Conservation (phyloP, 2,797 vertebrate species). For the Hippocampus kuda region DNA sequence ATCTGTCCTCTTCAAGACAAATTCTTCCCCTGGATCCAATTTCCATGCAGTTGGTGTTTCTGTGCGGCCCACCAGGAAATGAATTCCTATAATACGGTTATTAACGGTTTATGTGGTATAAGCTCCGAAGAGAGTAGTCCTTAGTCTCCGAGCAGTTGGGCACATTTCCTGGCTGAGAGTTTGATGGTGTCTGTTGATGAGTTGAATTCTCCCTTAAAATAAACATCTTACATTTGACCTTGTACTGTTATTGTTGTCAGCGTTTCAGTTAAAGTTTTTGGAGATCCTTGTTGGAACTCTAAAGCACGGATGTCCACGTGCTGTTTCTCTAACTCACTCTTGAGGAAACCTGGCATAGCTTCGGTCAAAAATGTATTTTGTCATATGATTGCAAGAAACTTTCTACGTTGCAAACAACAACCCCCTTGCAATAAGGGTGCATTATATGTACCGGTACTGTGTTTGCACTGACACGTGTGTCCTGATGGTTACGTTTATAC, state of each 20-base stretch:
- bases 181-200: not conserved
- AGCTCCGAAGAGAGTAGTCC: not conserved
- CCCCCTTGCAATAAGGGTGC: not conserved
- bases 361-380: not conserved
- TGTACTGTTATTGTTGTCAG: not conserved
- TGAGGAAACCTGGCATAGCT: not conserved
- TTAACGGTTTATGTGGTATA: slow-evolving; percentile 1
- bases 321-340: not conserved
- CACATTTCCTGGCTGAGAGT: not conserved
- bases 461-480: not conserved
- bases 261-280: not conserved
- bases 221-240: not conserved
- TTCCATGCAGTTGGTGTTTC: slow-evolving; percentile 8
- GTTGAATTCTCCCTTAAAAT: not conserved
- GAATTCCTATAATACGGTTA: not conserved
- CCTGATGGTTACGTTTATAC: not conserved
- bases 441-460: not conserved
- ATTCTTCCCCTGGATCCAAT: slow-evolving; percentile 1
- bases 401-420: not conserved
- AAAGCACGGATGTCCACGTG: not conserved
- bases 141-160: not conserved
- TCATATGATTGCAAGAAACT: no score
- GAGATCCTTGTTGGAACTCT: not conserved
- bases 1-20: not conserved
- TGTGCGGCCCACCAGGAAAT: slow-evolving; percentile 10